Conservation (phyloP, 2,797 vertebrate genomes). For the Vultur gryphus region DNA sequence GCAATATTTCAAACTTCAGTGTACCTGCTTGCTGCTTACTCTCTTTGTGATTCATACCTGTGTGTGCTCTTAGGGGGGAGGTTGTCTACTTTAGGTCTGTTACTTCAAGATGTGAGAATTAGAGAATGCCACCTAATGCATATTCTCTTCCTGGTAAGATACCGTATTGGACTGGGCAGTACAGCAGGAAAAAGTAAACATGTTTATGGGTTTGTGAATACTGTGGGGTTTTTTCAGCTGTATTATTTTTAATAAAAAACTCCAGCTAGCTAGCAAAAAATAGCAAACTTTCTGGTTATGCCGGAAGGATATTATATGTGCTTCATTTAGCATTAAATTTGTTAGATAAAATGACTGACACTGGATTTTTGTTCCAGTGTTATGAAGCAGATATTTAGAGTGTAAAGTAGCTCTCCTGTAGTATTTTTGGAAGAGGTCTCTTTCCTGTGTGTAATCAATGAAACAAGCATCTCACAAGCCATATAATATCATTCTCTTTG, state of each 20-base stretch:
- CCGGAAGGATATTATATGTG: background rate
- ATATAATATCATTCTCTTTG: background rate
- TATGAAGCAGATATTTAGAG: background rate
- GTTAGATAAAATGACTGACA: background rate
- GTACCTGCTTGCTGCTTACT: background rate
- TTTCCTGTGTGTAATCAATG: background rate
- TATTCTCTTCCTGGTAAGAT: background rate
- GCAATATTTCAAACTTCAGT: background rate
- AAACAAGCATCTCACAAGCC: background rate
- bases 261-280: background rate
- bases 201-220: background rate
- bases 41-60: background rate
- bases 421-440: background rate
- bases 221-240: accelerated
- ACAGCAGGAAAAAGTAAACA: background rate
- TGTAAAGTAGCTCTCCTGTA: background rate
- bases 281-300: background rate
- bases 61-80: background rate
- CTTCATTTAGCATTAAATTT: background rate
- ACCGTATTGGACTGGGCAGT: background rate
- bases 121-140: background rate
- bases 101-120: background rate
- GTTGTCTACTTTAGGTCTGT: background rate
- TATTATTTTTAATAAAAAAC: background rate
- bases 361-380: background rate